Percentiles rank a stretch among this genome's conserved stretches.
These are phyloP conservation scores for Tylochromis polylepis DNA, from an alignment of 2,113 vertebrate genomes.

Conservation along the genomic window DNA sequence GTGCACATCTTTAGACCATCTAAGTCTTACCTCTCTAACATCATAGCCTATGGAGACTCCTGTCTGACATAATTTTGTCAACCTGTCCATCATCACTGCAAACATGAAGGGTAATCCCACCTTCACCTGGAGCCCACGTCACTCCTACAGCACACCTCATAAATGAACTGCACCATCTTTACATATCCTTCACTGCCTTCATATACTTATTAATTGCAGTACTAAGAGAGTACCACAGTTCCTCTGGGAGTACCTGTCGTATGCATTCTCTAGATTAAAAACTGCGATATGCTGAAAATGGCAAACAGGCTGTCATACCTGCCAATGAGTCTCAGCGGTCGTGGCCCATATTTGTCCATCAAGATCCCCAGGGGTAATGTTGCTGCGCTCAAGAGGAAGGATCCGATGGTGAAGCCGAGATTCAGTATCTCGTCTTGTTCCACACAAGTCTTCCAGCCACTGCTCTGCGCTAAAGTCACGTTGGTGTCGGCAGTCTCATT, in stretches of 20 bases:
- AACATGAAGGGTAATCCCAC: too few relatives aligned
- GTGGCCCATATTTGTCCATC: conserved; percentile 78
- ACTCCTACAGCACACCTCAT: too few relatives aligned
- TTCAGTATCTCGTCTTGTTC: conserved; percentile 82
- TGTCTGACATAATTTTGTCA: too few relatives aligned
- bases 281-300: not conserved
- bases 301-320: conserved; percentile 68
- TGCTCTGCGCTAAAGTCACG: not conserved
- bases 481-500: conserved; percentile 47
- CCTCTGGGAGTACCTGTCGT: not conserved
- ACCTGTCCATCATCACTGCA: too few relatives aligned
- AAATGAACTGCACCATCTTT: too few relatives aligned
- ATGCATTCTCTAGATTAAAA: not conserved
- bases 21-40: too few relatives aligned
- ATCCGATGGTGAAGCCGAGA: conserved; percentile 86
- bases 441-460: conserved; percentile 68
- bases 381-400: conserved; percentile 83
- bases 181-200: too few relatives aligned
- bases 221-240: not conserved
- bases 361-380: conserved; percentile 77
- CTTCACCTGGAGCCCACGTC: too few relatives aligned
- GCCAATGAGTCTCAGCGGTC: conserved; percentile 80
- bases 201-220: not conserved
- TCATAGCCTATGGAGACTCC: too few relatives aligned
- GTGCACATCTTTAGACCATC: too few relatives aligned